Base-by-base conservation (phyloP, 1,140 invertebrate species). In the Drosophila sproati region DNA sequence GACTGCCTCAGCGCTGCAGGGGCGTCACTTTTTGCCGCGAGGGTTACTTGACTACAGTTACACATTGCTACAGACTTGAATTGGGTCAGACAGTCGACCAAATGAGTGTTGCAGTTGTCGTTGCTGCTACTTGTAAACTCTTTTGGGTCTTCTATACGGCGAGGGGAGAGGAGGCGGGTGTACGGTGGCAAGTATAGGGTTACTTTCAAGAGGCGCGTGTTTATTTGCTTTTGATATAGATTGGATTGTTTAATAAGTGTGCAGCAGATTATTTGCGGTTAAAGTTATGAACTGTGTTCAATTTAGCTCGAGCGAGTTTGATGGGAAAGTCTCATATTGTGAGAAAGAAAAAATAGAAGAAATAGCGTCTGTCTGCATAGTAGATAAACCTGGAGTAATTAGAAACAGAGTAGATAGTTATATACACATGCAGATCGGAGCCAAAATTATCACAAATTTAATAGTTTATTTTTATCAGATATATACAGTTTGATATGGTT, bases 221-320 rank as follows among this genome's bases (percentile, higher is more conserved):
- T 89, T 88, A 78, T 83, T 88, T 88, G 71, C 85, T 70, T 89
- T 83, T 88, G 85, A 88, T 88, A 87, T 78, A 83, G 83, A 88
- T 88, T 88, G 85, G 77, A 88, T 80, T 78, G 77, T 77, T 77
- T 73, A 70, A 67, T 69, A 73, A 80, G 66, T 72, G 74, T 63
- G 63, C 50, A 50, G 56, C 35, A 50, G 64, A 75, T 61, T 61
- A 72, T 70, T 73, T 37, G 80, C 63, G 62, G 81, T 77, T 80
- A 67, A 77, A 78, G 69, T 85, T 83, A 68, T 73, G 66, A 66
- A 68, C 52, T 47, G 28, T 47, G 50, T 48, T 50, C 34, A 37
- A 50, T 52, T 59, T 45, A 69, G 48, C 62, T 73, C 51, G 64
- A 47, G 61, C 43, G 61, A 79, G 56, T 37, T 67, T 69, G 48